A percentile compares a stretch with the other conserved stretches of the same genome.
Evolutionary conservation across 37 sponge, comb jelly and placozoan genomes (phyloP).

Genomic region (Eunapius fragilis): DNA sequence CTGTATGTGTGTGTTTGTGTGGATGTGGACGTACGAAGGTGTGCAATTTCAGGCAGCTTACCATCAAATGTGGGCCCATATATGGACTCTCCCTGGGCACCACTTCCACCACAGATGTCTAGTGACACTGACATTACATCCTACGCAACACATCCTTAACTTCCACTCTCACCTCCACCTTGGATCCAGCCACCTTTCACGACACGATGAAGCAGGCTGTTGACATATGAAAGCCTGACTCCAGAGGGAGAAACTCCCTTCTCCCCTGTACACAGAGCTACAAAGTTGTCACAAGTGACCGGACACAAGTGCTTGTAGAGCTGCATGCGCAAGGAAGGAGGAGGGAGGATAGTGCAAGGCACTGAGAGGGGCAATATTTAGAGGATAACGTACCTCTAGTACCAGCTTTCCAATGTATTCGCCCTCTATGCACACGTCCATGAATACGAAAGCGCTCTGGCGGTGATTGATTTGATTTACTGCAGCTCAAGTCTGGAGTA

Average conservation of each 20-base stretch:
- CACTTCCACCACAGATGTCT: conserved; percentile 70
- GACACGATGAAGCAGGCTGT: conserved; percentile 69
- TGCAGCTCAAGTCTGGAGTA: not conserved
- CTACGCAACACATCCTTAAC: not conserved
- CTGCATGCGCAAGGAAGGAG: conserved; percentile 7
- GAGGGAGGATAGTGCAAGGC: too few species aligned
- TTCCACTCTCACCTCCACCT: conserved; percentile 71
- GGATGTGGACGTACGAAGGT: not conserved
- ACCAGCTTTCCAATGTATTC: conserved; percentile 55
- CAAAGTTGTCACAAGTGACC: conserved; percentile 74
- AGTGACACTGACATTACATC: not conserved
- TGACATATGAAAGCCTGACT: conserved; percentile 50
- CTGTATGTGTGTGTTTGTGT: conserved; percentile 39
- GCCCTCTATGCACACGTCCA: conserved; percentile 61
- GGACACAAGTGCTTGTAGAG: conserved; percentile 77
- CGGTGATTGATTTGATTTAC: not conserved
- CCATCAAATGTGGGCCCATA: conserved; percentile 56
- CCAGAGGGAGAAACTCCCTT: conserved; percentile 16
- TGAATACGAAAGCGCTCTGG: conserved; percentile 50
- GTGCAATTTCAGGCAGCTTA: not conserved
- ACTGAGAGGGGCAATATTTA: not conserved
- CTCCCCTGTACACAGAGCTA: conserved; percentile 73
- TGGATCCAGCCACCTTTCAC: conserved; percentile 89
- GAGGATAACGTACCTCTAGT: conserved; percentile 44
- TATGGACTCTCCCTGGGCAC: conserved; percentile 44